phyloP scores from a whole-genome alignment of 2,888 invertebrate species.

The Autographa pulchrina region DNA sequence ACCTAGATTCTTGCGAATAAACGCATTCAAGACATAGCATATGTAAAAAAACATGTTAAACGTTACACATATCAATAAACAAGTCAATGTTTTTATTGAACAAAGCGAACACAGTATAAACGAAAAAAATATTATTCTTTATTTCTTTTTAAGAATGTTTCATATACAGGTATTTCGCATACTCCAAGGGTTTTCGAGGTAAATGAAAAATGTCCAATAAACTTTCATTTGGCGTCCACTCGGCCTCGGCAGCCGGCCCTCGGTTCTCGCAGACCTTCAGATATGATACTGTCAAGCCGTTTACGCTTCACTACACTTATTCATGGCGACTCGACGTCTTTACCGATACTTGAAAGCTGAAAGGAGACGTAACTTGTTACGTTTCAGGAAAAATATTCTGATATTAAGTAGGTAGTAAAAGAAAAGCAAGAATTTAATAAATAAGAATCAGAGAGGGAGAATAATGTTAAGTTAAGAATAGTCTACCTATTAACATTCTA shows the following conservation, averaged over 20 bases:
- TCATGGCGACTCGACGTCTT: constrained; percentile 77
- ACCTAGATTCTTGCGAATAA: no score
- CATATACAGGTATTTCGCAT: constrained; percentile 22
- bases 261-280: constrained; percentile 58
- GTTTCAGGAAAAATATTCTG: constrained; percentile 9
- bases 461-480: no score
- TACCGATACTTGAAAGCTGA: constrained; percentile 56
- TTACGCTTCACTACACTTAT: constrained; percentile 81
- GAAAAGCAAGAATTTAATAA: no score
- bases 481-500: no score
- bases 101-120: background rate
- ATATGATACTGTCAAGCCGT: constrained; percentile 83
- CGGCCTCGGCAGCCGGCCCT: constrained; percentile 57
- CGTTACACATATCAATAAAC: background rate
- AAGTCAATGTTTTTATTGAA: background rate
- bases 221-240: constrained; percentile 84
- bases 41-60: no score
- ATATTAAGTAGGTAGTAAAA: background rate
- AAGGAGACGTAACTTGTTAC: constrained; percentile 39
- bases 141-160: constrained; percentile 11
- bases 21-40: no score
- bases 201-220: constrained; percentile 86
- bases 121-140: constrained; percentile 11
- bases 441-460: no score
- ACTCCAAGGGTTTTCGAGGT: constrained; percentile 60